Evolutionary conservation across 2,888 invertebrate species (phyloP), one percentile per base, ranked within the genome.

Genomic region (Cheilosia vulpina): DNA sequence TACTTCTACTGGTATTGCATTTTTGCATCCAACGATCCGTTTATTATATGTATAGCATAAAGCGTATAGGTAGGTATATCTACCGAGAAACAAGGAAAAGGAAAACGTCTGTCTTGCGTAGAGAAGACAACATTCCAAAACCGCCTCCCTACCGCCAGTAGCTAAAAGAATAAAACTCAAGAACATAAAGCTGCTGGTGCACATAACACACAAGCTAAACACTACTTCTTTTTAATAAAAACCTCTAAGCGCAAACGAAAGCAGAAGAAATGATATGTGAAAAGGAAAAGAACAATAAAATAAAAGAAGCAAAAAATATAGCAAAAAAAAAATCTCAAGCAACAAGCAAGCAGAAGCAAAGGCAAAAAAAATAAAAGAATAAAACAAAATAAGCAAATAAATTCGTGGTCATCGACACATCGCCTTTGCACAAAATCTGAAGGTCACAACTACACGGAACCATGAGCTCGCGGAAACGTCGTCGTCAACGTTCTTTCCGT

Each of bases 341-440:
- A 78, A 75, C 69, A 79, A 75, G 57, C 75, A 66, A 62, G 55
- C 38, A 45, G 58, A 53, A 62, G 45, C n/a, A 68, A 66, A 60
- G 27, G n/a, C n/a, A 75, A 38, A 66, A 34, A 76, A 76, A 58
- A 27, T 41, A 78, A 58, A 52, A 53, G 58, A 60, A 73, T 34
- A 76, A 81, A 81, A 72, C 65, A 81, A 85, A 81, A 68, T 85
- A 79, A 84, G 85, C 85, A 85, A 85, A 89, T 90, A 89, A 91
- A 90, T 90, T 90, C 91, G 92, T 92, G 92, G 92, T 92, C 92
- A 92, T 92, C 92, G 92, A 92, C 92, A 92, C 93, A 92, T 92
- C 92, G 92, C 91, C 92, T 92, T 92, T 92, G 92, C 92, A 91
- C 92, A 91, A 92, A 92, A 91, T 92, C 90, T 92, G 92, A 92